A percentile compares a stretch with the other conserved stretches of the same genome.
Conservation (phyloP, 2,113 vertebrate species). For the Microtus pennsylvanicus region DNA sequence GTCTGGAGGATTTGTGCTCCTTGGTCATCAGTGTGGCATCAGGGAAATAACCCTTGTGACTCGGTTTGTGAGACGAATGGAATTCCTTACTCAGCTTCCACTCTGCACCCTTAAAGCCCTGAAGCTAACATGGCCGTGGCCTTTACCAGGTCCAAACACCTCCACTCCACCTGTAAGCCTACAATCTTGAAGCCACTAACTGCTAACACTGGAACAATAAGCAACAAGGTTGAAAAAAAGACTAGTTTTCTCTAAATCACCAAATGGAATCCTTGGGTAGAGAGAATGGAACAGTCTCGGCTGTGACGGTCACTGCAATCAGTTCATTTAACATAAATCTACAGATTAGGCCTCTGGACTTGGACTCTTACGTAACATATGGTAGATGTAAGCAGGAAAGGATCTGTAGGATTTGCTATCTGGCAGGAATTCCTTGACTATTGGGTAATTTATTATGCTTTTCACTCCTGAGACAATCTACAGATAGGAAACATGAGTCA, state of each 20-base stretch:
- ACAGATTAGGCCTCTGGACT: neutral
- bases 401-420: neutral
- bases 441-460: neutral
- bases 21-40: neutral
- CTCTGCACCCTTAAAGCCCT: neutral
- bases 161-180: neutral
- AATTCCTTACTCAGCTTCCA: neutral
- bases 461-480: constrained; percentile 21
- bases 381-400: constrained; percentile 5
- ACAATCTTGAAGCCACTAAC: neutral
- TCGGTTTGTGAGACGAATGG: neutral
- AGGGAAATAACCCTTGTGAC: neutral
- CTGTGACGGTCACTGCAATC: neutral
- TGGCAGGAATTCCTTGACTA: constrained; percentile 20
- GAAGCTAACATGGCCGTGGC: neutral
- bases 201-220: neutral
- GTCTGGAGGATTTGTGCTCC: neutral
- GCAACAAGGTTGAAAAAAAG: neutral
- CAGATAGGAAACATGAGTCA: constrained; percentile 5
- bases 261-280: neutral
- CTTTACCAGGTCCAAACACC: neutral
- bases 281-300: neutral
- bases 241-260: neutral
- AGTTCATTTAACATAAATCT: constrained; percentile 29
- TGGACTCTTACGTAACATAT: constrained; percentile 6